These are phyloP conservation scores for Muntiacus muntjak DNA, from an alignment of 2,113 vertebrate species.

Conservation along the genomic window DNA sequence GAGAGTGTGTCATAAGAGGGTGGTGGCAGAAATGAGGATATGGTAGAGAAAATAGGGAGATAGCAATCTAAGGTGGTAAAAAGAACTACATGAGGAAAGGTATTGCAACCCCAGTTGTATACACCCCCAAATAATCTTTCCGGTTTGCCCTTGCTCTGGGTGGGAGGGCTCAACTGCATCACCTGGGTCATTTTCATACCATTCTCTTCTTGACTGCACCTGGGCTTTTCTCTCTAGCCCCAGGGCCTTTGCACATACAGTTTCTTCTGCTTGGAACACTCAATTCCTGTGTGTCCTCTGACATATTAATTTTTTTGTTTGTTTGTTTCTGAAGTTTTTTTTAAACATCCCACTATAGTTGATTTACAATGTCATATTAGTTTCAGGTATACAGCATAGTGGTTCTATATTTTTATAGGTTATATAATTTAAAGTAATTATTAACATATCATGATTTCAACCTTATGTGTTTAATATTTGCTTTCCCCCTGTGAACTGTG, in stretches of 20 bases:
- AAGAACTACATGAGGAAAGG: not conserved
- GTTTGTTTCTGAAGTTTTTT: not conserved
- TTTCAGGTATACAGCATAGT: not conserved
- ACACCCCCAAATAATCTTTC: not conserved
- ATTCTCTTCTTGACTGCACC: not conserved
- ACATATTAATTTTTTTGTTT: not conserved
- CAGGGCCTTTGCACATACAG: accelerated
- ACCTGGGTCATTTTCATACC: not conserved
- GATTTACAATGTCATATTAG: not conserved
- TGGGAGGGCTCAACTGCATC: not conserved
- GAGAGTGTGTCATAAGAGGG: not conserved
- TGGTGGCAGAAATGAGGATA: not conserved
- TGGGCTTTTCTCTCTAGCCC: not conserved
- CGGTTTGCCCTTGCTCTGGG: not conserved
- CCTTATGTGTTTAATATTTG: not conserved
- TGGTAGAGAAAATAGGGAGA: not conserved
- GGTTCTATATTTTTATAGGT: not conserved
- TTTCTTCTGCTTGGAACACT: not conserved
- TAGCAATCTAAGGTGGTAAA: not conserved
- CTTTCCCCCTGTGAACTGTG: not conserved
- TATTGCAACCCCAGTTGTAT: not conserved
- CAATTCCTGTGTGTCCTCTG: not conserved
- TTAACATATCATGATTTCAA: not conserved
- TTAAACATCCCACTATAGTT: not conserved
- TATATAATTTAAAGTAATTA: not conserved